Base-by-base conservation (phyloP, 2,888 invertebrate species). In the Trachelus troglodyta region DNA sequence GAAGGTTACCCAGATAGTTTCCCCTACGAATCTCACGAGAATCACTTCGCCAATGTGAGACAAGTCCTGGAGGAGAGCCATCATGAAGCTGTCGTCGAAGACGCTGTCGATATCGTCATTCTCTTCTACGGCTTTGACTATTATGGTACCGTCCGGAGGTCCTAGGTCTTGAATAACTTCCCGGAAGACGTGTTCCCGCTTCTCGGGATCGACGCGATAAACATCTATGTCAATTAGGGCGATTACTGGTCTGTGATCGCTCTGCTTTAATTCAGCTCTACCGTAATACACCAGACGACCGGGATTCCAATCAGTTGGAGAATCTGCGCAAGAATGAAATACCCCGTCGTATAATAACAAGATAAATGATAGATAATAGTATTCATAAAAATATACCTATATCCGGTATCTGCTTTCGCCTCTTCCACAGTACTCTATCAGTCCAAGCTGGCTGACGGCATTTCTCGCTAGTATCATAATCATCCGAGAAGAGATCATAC, bases 381-480 rank as follows among this genome's bases (percentile, higher is more conserved):
- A 56, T 56, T 56, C 23, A 9, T 23, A 56, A 56, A 56, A 56
- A 78, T 34, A 85, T 89, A 90, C 95, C 95, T 73, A 95, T 94
- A 85, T 96, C 96, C 34, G 95, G 94, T 34, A 95, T 93, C 79
- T 96, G 94, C 88, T 95, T 95, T 84, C 96, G 93, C 80, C 97
- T 94, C 89, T 96, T 95, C 98, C 98, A 99, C 79, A 99, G 92
- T n/a, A 99, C 94, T 81, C 99, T 94, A 92, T 99, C 99, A 0
- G 99, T 99, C 98, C 98, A 99, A 6, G 99, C 99, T 0, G 99
- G 99, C 1, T 98, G 97, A 79, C 99, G 94, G 89, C 96, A 96
- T 92, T 99, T 99, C 91, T 99, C 99, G 89, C 99, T 99, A 0
- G 99, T 99, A 91, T 99, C 99, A 90, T 99, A 99, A 92, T 99